Conservation (phyloP, 1,140 invertebrate species). For the Drosophila pruinosa region DNA sequence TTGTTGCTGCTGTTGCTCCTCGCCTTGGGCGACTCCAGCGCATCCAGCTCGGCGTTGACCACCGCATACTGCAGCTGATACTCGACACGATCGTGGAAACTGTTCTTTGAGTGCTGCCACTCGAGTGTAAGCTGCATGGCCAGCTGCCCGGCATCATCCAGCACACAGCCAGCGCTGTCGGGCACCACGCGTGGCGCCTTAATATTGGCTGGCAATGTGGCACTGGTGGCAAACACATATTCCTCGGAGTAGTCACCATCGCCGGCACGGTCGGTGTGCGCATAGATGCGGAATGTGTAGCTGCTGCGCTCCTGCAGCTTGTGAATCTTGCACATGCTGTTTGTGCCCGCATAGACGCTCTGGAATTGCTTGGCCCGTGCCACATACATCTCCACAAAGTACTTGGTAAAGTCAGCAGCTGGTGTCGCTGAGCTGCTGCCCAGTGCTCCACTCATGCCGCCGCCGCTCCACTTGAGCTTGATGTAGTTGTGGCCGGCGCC, state of each 20-base stretch:
- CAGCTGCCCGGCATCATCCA: conserved; percentile 57
- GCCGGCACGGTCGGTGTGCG: conserved; percentile 90
- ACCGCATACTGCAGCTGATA: conserved; percentile 76
- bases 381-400: conserved; percentile 91
- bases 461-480: conserved; percentile 92
- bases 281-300: conserved; percentile 92
- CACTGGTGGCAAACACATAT: conserved; percentile 87
- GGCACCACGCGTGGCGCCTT: conserved; percentile 87
- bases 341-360: conserved; percentile 90
- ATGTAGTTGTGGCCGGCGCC: conserved; percentile 90
- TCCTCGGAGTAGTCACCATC: conserved; percentile 90
- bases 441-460: conserved; percentile 36
- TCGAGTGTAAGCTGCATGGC: conserved; percentile 83
- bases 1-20: conserved; percentile 32
- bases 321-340: conserved; percentile 90
- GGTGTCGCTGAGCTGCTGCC: conserved; percentile 83
- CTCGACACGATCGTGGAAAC: conserved; percentile 74
- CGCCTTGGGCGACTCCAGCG: conserved; percentile 48
- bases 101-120: conserved; percentile 84
- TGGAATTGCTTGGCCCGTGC: conserved; percentile 87
- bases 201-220: conserved; percentile 90
- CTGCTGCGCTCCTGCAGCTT: conserved; percentile 90
- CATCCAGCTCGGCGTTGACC: conserved; percentile 30
- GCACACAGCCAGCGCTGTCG: conserved; percentile 56
- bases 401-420: conserved; percentile 86